Conservation (phyloP, 2,797 vertebrate genomes). For the Paedocypris micromegethes region DNA sequence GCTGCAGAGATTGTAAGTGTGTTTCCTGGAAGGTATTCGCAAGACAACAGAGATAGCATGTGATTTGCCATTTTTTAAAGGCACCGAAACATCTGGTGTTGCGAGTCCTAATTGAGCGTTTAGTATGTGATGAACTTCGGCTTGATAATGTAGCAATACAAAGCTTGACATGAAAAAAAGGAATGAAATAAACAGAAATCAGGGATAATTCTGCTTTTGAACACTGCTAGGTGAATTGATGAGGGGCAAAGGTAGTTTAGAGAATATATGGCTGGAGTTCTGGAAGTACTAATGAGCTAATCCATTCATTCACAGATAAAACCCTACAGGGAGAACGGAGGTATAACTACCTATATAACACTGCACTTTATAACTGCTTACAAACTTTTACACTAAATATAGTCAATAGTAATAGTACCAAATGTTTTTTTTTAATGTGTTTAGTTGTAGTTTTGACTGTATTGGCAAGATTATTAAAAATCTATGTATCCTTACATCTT, state of each 20-base stretch:
- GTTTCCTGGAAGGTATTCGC: conserved; percentile 29
- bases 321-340: background rate
- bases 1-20: conserved; percentile 27
- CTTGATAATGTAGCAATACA: conserved; percentile 33
- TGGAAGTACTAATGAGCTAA: background rate
- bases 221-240: background rate
- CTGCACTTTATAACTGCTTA: conserved; percentile 69
- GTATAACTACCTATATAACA: conserved; percentile 56
- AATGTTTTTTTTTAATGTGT: conserved; percentile 8
- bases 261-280: background rate
- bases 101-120: conserved; percentile 53
- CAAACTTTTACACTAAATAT: conserved; percentile 47
- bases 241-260: background rate
- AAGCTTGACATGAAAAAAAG: conserved; percentile 17
- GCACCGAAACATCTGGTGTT: conserved; percentile 60
- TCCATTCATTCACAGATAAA: background rate
- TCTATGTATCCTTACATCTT: conserved; percentile 15
- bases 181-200: background rate
- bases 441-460: conserved; percentile 22
- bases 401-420: conserved; percentile 14
- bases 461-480: conserved; percentile 22
- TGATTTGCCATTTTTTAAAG: conserved; percentile 28
- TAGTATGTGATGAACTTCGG: conserved; percentile 38
- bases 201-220: background rate
- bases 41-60: conserved; percentile 13